A percentile compares a stretch with the other conserved stretches of the same genome.
phyloP scores from a whole-genome alignment of 2,113 vertebrate genomes.

The Anoplopoma fimbria region DNA sequence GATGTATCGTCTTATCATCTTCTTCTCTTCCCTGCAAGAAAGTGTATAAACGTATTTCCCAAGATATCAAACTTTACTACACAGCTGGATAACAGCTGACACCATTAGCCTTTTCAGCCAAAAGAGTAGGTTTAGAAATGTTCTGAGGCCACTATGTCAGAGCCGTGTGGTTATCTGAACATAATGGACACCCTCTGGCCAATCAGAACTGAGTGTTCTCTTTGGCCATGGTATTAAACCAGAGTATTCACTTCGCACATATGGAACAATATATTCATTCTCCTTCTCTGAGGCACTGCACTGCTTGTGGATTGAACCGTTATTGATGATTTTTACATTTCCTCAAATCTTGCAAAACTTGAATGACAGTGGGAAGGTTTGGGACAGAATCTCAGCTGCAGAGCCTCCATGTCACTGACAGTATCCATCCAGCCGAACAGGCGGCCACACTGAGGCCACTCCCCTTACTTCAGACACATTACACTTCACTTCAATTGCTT shows the following conservation, averaged over 20 bases:
- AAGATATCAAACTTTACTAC: slow-evolving; percentile 1
- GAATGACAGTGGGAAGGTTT: slow-evolving; percentile 15
- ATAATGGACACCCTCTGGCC: not conserved
- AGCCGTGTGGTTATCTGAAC: slow-evolving; percentile 20
- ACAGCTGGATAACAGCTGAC: slow-evolving; percentile 10
- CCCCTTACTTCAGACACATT: slow-evolving; percentile 20
- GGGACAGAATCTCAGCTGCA: slow-evolving; percentile 25
- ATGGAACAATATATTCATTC: not conserved
- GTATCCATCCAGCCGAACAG: slow-evolving; percentile 22
- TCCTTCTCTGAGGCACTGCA: not conserved
- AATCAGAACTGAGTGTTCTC: slow-evolving; percentile 14
- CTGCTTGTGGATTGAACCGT: slow-evolving; percentile 20
- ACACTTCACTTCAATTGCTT: slow-evolving; percentile 34
- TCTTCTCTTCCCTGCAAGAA: not conserved
- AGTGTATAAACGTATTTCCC: not conserved
- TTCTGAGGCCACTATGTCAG: not conserved
- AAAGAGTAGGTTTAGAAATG: slow-evolving; percentile 16
- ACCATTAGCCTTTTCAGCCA: not conserved
- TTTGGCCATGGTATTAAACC: slow-evolving; percentile 7
- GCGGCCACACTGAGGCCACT: slow-evolving; percentile 13
- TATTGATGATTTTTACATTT: slow-evolving; percentile 17
- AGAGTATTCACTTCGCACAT: slow-evolving; percentile 14
- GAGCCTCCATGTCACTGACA: slow-evolving; percentile 10
- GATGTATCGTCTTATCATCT: not conserved
- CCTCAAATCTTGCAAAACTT: slow-evolving; percentile 34